Evolutionary conservation across 2,888 invertebrate species (phyloP), one percentile per base, ranked within the genome.

Genomic region (Arctia plantaginis): DNA sequence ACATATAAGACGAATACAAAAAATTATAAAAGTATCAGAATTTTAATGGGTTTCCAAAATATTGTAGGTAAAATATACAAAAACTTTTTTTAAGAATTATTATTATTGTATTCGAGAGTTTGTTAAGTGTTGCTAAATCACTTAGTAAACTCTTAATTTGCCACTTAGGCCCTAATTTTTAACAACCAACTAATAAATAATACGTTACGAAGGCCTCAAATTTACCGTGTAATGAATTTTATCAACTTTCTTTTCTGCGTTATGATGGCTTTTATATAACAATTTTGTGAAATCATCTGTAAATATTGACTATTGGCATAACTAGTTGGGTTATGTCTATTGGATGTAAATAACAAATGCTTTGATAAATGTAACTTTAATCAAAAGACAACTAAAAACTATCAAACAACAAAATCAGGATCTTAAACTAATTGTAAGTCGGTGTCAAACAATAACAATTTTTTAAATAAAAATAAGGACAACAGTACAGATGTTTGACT

Each of bases 211-310:
- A 72, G 73, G 69, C 69, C 71, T 65, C 39, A 71, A 73, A 41
- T 71, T 71, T 75, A 74, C 76, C 75, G 68, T 78, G 73, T 69
- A 83, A 80, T 78, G 73, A 71, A 69, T 79, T 77, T 75, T 66
- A 73, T 20, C 71, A 74, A 77, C 83, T 82, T 82, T 82, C 77
- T 72, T 76, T 44, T 70, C 71, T 71, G 73, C 62, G 35, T 47
- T 73, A 64, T 75, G 76, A 66, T 75, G 71, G 73, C 74, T 23
- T 75, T 80, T 74, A 80, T 41, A 77, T 78, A 81, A 82, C 65
- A 44, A 55, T 1, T 33, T 67, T 64, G 55, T 73, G 33, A 70
- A 59, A 44, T 69, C 44, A 51, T 51, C 33, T 41, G 41, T 39
- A 55, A 66, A n/a, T 65, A 66, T 69, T 65, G 27, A 55, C 35